Evolutionary conservation across 2,797 vertebrate species (phyloP).

Genomic region (Adelosebastes latens): DNA sequence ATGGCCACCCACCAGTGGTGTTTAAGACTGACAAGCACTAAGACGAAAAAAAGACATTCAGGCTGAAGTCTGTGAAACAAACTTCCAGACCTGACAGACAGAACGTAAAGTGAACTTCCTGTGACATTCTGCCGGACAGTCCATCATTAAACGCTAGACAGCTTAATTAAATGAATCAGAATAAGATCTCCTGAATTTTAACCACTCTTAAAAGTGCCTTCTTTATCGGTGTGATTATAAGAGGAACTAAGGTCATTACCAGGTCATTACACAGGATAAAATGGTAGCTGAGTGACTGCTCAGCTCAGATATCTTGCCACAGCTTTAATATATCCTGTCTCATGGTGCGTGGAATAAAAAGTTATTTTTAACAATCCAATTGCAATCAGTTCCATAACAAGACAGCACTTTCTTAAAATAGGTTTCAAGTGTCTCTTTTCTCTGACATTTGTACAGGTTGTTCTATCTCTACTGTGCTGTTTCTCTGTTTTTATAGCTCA

Average conservation of each 20-base stretch:
- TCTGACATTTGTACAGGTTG: slow-evolving; percentile 15
- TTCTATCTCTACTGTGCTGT: neutral
- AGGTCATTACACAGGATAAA: slow-evolving; percentile 65
- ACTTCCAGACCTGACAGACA: slow-evolving; percentile 32
- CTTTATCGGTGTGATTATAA: slow-evolving; percentile 51
- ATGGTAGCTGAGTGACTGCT: slow-evolving; percentile 30
- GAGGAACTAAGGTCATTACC: slow-evolving; percentile 61
- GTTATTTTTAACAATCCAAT: neutral
- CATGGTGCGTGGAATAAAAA: neutral
- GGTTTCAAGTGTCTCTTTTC: slow-evolving; percentile 4
- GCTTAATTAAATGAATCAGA: slow-evolving; percentile 74
- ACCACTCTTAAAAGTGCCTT: slow-evolving; percentile 51
- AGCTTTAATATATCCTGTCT: slow-evolving; percentile 26
- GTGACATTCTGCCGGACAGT: slow-evolving; percentile 42
- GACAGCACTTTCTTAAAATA: slow-evolving; percentile 9
- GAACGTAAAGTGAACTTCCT: slow-evolving; percentile 31
- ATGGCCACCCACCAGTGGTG: neutral
- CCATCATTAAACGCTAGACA: slow-evolving; percentile 69
- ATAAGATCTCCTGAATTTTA: slow-evolving; percentile 69
- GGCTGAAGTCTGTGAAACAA: slow-evolving; percentile 1
- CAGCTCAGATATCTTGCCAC: slow-evolving; percentile 14
- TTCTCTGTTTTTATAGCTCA: neutral
- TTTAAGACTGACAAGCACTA: slow-evolving; percentile 16
- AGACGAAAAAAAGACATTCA: slow-evolving; percentile 14
- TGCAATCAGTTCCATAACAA: neutral